These are phyloP conservation scores for Meda fulgida DNA, from an alignment of 2,797 vertebrate genomes.

Conservation along the genomic window DNA sequence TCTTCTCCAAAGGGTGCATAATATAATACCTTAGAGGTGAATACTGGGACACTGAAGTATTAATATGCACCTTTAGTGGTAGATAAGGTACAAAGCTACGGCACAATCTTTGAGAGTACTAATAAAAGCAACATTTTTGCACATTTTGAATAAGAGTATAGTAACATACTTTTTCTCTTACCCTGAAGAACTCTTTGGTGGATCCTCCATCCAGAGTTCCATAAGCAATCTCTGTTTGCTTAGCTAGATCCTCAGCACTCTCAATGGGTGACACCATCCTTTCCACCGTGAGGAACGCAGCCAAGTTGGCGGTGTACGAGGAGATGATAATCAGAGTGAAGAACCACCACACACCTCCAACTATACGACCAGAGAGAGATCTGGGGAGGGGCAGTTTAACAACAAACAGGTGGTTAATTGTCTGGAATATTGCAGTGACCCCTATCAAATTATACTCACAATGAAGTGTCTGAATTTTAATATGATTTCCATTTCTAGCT, in stretches of 20 bases:
- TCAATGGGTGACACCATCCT: constrained; percentile 98
- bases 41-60: background rate
- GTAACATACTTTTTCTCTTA: constrained; percentile 66
- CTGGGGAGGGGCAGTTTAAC: constrained; percentile 57
- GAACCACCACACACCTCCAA: constrained; percentile 99
- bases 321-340: constrained; percentile 99
- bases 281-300: constrained; percentile 97
- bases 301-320: constrained; percentile 98
- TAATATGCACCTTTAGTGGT: background rate
- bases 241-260: constrained; percentile 94
- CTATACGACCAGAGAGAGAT: constrained; percentile 85
- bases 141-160: background rate
- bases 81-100: background rate
- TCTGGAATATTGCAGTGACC: background rate
- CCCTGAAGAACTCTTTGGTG: constrained; percentile 98
- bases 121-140: background rate
- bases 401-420: constrained; percentile 14
- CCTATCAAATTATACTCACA: constrained; percentile 16
- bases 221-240: constrained; percentile 96
- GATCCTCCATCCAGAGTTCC: constrained; percentile 95
- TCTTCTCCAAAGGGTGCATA: background rate
- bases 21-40: too few species aligned
- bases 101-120: background rate
- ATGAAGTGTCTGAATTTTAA: constrained; percentile 23
- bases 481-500: background rate